Evolutionary conservation across 1,140 invertebrate genomes (phyloP), one percentile per base, ranked within the genome.

Genomic region (Drosophila lowei): DNA sequence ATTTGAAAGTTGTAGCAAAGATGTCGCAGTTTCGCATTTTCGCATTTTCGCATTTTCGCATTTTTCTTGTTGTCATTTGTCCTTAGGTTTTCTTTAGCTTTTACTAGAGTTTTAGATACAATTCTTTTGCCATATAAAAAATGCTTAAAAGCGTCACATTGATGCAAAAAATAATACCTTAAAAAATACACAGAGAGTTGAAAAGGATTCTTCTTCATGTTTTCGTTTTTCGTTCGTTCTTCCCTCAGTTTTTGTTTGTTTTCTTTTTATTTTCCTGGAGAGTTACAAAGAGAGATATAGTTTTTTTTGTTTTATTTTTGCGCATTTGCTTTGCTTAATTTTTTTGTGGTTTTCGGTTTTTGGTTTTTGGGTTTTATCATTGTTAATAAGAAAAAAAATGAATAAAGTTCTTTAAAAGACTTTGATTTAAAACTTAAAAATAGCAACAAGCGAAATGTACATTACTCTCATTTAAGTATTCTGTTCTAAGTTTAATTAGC

Each of bases 391-490:
- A 78, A 89, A 89, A 79, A 78, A 89, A 89, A 79, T 80, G 54
- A 85, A 86, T 90, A 72, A 86, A 81, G 68, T 83, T 90, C 77
- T 89, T 90, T 89, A 81, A 89, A 89, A 89, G 85, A 90, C 86
- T 89, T 79, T 89, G 80, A 79, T 79, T 89, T 90, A 83, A 83
- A 89, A 90, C 81, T 83, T 90, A 90, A 90, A 90, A 83, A 85
- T 90, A 89, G 86, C 86, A 90, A 90, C 86, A 90, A 90, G 86
- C 86, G 61, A 86, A 81, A 90, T 90, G 73, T 90, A 83, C 80
- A 90, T 79, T 89, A 85, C 61, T 89, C 54, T 49, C 55, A 74
- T 62, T 65, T 65, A 63, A 76, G 54, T 77, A 61, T 64, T 65
- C 63, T 66, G 43, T 73, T 78, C 70, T 73, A 50, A 56, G 74